Base-by-base conservation (phyloP, 2,113 vertebrate genomes). In the Odontophorus gujanensis region DNA sequence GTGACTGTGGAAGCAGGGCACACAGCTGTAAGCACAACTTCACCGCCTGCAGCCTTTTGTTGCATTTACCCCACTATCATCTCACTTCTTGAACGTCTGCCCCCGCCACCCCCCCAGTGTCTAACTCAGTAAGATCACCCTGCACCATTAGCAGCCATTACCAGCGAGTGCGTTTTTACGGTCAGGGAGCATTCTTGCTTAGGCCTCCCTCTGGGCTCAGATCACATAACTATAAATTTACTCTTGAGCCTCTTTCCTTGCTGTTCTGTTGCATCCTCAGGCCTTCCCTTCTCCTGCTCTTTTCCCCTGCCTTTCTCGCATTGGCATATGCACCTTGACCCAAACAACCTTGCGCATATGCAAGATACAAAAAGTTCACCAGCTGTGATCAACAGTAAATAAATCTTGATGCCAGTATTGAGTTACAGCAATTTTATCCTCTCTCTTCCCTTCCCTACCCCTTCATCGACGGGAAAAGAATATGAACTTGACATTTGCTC, bases 151-250 rank as follows among this genome's bases (percentile, higher is more conserved):
- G 95, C 97, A 97, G 96, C 96, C 97, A 97, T 98, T 98, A 98
- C 96, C 75, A 97, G 92, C 95, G 80, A 93, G 97, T 92, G 58
- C 84, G 58, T 98, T 98, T 98, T 98, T 95, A 98, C 62, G 95
- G 97, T 97, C 98, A 98, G 96, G 96, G 98, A 98, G 97, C 97
- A 95, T 97, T 98, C 97, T 79, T 97, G 97, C 79, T 83, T 66
- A 63, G 78, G 76, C 83, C 68, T 59, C 89, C 82, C 67, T 86
- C 86, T 87, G 84, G 92, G 94, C 90, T 81, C 83, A 84, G 86
- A 96, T 92, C 95, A 72, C 81, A 89, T 74, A 96, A 88, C 96
- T 94, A 92, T 95, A 95, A 91, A 97, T 97, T 94, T 91, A 78
- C 82, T 87, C n/a, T 25, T 38, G 68, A 96, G 81, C 74, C 63